phyloP scores from a whole-genome alignment of 2,113 vertebrate genomes.

The Oenanthe oenanthe region DNA sequence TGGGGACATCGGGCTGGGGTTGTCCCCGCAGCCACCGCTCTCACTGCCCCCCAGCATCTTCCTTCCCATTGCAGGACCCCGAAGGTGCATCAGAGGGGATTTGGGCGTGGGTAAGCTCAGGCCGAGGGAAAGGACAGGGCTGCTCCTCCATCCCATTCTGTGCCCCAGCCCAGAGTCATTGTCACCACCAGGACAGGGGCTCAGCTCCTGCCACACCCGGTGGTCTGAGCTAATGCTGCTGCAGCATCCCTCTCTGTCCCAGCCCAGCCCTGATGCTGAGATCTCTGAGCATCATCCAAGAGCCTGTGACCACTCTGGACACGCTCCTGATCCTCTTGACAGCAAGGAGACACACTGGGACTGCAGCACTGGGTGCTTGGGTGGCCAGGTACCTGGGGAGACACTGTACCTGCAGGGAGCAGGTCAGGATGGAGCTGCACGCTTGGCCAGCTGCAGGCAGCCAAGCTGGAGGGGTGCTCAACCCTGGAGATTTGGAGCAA shows the following conservation, averaged over 20 bases:
- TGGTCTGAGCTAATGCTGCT: rapidly evolving
- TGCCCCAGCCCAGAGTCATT: rapidly evolving
- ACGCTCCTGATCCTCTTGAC: background rate
- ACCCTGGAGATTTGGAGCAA: background rate
- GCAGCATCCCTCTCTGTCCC: background rate
- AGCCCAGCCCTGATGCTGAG: rapidly evolving
- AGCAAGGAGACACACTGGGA: background rate
- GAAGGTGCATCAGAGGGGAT: background rate
- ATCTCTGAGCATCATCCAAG: background rate
- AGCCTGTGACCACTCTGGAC: background rate
- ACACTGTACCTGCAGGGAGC: rapidly evolving
- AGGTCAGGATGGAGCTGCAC: background rate
- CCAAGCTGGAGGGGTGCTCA: background rate
- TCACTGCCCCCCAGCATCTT: rapidly evolving
- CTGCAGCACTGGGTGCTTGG: background rate
- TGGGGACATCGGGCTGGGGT: background rate
- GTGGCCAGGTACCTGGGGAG: background rate
- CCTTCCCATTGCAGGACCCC: background rate
- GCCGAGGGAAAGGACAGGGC: background rate
- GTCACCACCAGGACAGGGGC: background rate
- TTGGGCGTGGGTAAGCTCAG: rapidly evolving
- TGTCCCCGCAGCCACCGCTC: rapidly evolving
- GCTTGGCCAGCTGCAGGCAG: background rate
- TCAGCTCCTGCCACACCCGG: background rate
- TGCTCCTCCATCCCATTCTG: background rate